Evolutionary conservation across 2,113 vertebrate species (phyloP).

Genomic region (Gorsachius goisagi): DNA sequence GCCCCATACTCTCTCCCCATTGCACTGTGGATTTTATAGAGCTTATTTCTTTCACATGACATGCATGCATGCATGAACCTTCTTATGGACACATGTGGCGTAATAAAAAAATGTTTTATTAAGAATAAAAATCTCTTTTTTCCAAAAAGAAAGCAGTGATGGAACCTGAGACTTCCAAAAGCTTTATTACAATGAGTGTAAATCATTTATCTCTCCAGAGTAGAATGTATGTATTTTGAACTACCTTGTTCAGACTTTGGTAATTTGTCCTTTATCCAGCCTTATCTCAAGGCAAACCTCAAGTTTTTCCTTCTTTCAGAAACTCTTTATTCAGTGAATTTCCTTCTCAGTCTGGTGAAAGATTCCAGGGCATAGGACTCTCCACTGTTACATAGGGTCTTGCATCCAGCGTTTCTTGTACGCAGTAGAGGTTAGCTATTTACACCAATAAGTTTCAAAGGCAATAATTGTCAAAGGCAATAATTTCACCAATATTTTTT

Average conservation of each 20-base stretch:
- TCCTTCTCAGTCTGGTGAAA: not conserved
- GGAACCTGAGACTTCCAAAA: not conserved
- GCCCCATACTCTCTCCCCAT: not conserved
- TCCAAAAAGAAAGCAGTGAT: not conserved
- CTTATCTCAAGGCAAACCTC: not conserved
- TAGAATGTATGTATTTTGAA: not conserved
- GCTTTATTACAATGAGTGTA: not conserved
- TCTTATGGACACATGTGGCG: not conserved
- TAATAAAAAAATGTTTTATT: constrained; percentile 23
- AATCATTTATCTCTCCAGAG: not conserved
- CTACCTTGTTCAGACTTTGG: not conserved
- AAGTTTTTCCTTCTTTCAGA: not conserved
- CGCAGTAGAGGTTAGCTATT: not conserved
- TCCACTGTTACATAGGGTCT: not conserved
- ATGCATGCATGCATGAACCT: not conserved
- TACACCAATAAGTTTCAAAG: not conserved
- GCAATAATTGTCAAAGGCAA: not conserved
- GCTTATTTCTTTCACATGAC: not conserved
- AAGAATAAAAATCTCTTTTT: not conserved
- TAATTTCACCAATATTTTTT: not conserved
- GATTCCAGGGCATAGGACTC: not conserved
- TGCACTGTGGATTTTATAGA: not conserved
- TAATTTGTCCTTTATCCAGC: not conserved
- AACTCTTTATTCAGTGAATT: not conserved
- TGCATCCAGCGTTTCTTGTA: not conserved